A percentile compares a stretch with the other conserved stretches of the same genome.
Evolutionary conservation across 2,797 vertebrate genomes (phyloP).

Genomic region (Alexandromys oeconomus): DNA sequence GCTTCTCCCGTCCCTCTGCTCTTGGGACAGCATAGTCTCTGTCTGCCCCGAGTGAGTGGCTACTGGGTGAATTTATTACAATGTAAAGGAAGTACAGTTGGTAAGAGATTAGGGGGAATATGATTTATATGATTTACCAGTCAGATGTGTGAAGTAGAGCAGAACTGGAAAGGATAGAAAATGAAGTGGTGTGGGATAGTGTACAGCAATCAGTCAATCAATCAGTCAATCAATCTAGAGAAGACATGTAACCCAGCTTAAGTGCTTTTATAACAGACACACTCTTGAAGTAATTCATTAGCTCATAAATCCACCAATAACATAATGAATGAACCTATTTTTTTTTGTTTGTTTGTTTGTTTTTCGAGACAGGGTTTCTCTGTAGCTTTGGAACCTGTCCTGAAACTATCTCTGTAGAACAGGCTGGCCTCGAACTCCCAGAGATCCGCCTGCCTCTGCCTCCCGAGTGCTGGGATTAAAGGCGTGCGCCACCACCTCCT

Average conservation of each 20-base stretch:
- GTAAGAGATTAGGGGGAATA: not conserved
- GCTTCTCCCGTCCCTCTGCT: not conserved
- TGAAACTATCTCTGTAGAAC: too few species aligned
- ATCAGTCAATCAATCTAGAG: not conserved
- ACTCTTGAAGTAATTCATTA: not conserved
- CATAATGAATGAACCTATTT: not conserved
- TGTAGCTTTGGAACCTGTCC: too few species aligned
- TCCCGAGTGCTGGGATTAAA: too few species aligned
- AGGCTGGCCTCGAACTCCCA: too few species aligned
- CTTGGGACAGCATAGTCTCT: not conserved
- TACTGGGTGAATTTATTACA: not conserved
- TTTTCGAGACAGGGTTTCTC: too few species aligned
- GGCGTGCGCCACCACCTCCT: too few species aligned
- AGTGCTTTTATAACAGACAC: not conserved
- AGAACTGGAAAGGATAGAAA: too few species aligned
- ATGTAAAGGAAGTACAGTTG: not conserved
- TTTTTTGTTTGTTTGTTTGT: not conserved
- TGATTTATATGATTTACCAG: too few species aligned
- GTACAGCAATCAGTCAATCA: not conserved
- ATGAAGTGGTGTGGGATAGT: not conserved
- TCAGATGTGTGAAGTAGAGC: too few species aligned
- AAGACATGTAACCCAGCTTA: too few species aligned
- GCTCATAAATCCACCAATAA: not conserved
- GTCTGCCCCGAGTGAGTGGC: not conserved
- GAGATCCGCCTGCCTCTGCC: too few species aligned